Base-by-base conservation (phyloP, 2,888 invertebrate genomes). In the Lampropteryx suffumata region DNA sequence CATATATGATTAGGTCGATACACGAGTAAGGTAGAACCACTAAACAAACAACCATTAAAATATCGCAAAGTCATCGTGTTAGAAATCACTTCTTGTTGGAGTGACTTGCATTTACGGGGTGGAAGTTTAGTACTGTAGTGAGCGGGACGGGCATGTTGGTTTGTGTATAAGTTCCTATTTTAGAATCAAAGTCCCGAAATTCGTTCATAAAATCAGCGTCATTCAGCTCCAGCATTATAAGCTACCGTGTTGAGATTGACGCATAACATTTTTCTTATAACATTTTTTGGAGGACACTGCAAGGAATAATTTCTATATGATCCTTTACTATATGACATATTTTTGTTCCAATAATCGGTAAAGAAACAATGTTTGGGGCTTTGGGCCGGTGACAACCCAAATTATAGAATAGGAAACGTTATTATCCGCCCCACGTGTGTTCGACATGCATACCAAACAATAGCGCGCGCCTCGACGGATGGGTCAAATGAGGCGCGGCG, bases 1-100 rank as follows among this genome's bases (percentile, higher is more conserved):
- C 86, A 89, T 89, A 88, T 86, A 89, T 87, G 89, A 90, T 89
- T 89, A 89, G 88, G 76, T 76, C 79, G 87, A 89, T 90, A 90
- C 89, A 90, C 82, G 88, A 80, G 88, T 86, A 85, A 89, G 89
- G 89, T 87, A 88, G 88, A 88, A 77, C 85, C 84, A 81, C 87
- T 88, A 90, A 90, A 89, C 89, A 90, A 90, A 90, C 89, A 89
- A 79, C 83, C 74, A 88, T 89, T 86, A 85, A 76, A 88, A 88
- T 87, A 88, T 66, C 65, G 88, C 87, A 72, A 69, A 72, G 84
- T 90, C 89, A 90, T 71, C 76, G 78, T 83, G 85, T 86, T 86
- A 70, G 85, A 89, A 90, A 89, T 90, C 89, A 89, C 88, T 89
- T 90, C 89, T 88, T 86, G 87, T 82, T 71, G 72, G 78, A 80